phyloP scores from a whole-genome alignment of 64 coral and sea anemone genomes.

The Montipora sp. region DNA sequence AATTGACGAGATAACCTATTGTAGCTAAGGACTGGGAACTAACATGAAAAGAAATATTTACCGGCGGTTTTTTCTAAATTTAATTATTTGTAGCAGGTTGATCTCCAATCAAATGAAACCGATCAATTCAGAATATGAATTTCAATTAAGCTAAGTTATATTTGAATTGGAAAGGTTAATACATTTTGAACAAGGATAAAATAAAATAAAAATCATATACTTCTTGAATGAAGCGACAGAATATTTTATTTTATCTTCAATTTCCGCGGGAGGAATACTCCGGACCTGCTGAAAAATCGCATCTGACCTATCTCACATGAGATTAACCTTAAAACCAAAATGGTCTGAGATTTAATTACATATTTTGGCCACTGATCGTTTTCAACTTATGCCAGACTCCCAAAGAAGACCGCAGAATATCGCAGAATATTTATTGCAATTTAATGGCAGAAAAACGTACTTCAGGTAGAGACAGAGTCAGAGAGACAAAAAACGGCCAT shows the following conservation, averaged over 20 bases:
- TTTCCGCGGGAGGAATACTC: neutral
- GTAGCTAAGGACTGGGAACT: constrained; percentile 11
- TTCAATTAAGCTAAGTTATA: constrained; percentile 36
- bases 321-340: neutral
- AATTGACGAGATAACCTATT: neutral
- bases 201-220: neutral
- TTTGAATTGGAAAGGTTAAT: neutral
- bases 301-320: neutral
- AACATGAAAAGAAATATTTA: neutral
- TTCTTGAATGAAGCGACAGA: neutral
- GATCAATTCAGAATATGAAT: constrained; percentile 55
- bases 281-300: neutral
- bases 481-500: too few relatives aligned
- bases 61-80: neutral
- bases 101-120: constrained; percentile 22
- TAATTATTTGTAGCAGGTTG: constrained; percentile 35
- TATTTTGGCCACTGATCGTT: neutral
- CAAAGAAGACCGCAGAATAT: neutral
- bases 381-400: neutral
- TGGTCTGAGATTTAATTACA: neutral
- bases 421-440: neutral
- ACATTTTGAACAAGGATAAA: neutral
- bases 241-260: neutral
- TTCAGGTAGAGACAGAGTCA: too few relatives aligned
- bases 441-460: too few relatives aligned